Base-by-base conservation (phyloP, 30 jellyfish, hydroid and myxozoan species). In the Turritopsis dohrnii region DNA sequence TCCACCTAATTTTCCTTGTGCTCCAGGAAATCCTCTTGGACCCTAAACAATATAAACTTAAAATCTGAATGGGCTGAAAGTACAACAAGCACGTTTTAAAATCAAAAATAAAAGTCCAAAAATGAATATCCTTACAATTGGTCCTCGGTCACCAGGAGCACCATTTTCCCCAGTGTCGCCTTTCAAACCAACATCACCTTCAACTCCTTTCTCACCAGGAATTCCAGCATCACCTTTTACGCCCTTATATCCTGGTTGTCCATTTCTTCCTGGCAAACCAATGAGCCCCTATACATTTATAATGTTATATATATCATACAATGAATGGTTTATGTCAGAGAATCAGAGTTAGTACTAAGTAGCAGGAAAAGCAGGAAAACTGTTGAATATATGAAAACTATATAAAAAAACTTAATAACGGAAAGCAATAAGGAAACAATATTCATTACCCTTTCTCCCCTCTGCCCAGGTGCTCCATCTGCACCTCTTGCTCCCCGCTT, bases 401-500 rank as follows among this genome's bases (percentile, higher is more conserved):
- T n/a, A n/a, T n/a, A n/a, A n/a, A n/a, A n/a, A n/a, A n/a, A n/a
- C n/a, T n/a, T n/a, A n/a, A n/a, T n/a, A n/a, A 23, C 9, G 41
- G 41, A n/a, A 4, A 18, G 7, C 18, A 26, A 28, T 76, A 28
- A 76, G 16, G 53, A 23, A 28, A 52, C 41, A n/a, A n/a, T n/a
- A 76, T 21, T 65, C 20, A 76, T 65, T 82, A 82, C 89, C 52
- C 23, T 52, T 28, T 53, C 72, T 8, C 90, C 90, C 27, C 74
- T 75, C 28, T 28, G 79, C 9, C 90, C 90, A 26, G 90, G 29
- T 28, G 52, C 25, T 28, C 90, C 90, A 19, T 29, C 28, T 0
- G 20, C 21, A 25, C 90, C 90, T 16, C 80, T 79, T 9, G 31
- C 82, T 7, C 90, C 90, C 21, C 80, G 84, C 18, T 74, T 71